Base-by-base conservation (phyloP, 2,888 invertebrate species). In the Drosophila parthenogenetica region DNA sequence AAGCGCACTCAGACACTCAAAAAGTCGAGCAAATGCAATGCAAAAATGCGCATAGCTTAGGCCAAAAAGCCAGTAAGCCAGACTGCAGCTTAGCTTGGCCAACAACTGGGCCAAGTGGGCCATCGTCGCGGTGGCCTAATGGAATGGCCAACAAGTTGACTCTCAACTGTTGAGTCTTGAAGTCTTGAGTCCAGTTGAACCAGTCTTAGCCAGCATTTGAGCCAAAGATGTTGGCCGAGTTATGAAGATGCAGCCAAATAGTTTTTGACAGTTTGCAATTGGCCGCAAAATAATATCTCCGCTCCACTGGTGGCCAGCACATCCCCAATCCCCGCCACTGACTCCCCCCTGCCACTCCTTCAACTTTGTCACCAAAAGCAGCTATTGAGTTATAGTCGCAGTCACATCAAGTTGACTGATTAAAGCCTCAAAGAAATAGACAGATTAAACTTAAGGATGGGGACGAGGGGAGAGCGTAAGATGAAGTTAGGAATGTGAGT, bases 211-310 rank as follows among this genome's bases (percentile, higher is more conserved):
- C 40, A 48, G 45, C 49, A 29, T 29, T 29, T 29, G 29, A 29
- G 29, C 7, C 19, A 58, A 62, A 60, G 80, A 54, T 57, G 70
- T 80, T 59, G 65, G 70, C 60, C 65, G 58, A 67, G 85, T 78
- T 86, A 86, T 84, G 80, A 87, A 84, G 84, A 87, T 78, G 87
- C 81, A 78, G 78, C 78, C 71, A 77, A 86, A 83, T 84, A 61
- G 71, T 79, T 83, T 84, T 75, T 86, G 79, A 84, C 87, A 86
- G 87, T 73, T 77, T 73, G 39, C 83, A 80, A 83, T 79, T 82
- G 79, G 71, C 74, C 68, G 71, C 69, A 50, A 75, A 79, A 77
- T 72, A 63, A 67, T 63, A 63, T 63, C 69, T 48, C 78, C 65
- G 53, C 46, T 57, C 73, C 79, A 54, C 43, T 43, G 80, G 77